Conservation (phyloP, 1,140 invertebrate species). For the Atopsyche davidsoni region DNA sequence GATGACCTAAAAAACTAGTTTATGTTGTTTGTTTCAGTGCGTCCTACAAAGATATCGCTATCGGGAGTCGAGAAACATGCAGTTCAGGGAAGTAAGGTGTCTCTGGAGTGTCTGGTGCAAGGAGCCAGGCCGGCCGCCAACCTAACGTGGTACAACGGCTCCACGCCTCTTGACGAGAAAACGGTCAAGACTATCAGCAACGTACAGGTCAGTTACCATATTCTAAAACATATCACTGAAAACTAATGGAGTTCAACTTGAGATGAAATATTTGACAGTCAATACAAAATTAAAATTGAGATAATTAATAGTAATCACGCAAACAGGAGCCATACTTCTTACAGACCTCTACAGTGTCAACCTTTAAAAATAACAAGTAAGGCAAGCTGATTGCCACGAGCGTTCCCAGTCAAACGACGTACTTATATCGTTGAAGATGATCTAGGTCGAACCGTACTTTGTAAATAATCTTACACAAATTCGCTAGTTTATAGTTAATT, state of each 20-base stretch:
- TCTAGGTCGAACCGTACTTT: no score
- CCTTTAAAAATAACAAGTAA: no score
- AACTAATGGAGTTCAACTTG: no score
- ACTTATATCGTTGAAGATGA: no score
- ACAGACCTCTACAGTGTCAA: no score
- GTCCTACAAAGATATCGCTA: conserved; percentile 67
- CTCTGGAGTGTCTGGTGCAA: conserved; percentile 66
- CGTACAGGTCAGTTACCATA: conserved; percentile 40
- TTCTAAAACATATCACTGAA: not conserved
- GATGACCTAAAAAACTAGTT: no score
- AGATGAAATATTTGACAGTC: not conserved
- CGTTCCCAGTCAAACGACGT: no score
- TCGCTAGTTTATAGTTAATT: no score
- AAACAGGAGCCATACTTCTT: not conserved
- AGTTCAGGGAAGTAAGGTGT: conserved; percentile 68
- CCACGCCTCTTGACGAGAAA: conserved; percentile 51
- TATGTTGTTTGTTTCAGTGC: conserved; percentile 51
- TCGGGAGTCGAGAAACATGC: conserved; percentile 67
- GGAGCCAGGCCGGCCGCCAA: conserved; percentile 76
- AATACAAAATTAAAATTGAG: conserved; percentile 1
- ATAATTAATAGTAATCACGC: not conserved
- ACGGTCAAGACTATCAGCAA: conserved; percentile 38
- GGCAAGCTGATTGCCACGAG: no score
- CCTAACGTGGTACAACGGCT: conserved; percentile 78
- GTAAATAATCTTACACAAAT: no score